These are phyloP conservation scores for Pipra filicauda DNA, from an alignment of 2,113 vertebrate species.

Conservation along the genomic window DNA sequence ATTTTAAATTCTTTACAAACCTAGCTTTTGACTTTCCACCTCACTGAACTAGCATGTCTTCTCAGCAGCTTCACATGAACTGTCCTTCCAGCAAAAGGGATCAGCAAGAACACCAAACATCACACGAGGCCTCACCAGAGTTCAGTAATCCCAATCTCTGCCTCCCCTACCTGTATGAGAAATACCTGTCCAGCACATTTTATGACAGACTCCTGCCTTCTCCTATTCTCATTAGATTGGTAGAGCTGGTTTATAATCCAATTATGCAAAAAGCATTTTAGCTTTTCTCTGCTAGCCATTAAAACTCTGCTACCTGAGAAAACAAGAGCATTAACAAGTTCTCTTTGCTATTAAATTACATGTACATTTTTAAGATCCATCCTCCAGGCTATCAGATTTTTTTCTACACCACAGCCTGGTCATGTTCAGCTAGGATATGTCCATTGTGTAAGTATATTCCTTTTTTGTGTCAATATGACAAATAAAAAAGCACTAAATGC, in stretches of 20 bases:
- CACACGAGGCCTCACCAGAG: neutral
- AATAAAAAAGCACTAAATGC: neutral
- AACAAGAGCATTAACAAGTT: neutral
- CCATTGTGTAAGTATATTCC: accelerated
- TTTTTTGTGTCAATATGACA: neutral
- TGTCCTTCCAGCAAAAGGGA: neutral
- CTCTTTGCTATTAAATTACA: neutral
- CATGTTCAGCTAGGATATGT: accelerated
- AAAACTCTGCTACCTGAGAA: neutral
- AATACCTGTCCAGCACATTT: neutral
- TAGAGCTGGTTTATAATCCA: neutral
- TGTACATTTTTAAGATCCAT: neutral
- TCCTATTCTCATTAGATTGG: neutral
- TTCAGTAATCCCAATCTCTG: neutral
- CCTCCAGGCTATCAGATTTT: neutral
- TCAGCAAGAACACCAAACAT: neutral
- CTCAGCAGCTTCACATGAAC: neutral
- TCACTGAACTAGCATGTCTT: neutral
- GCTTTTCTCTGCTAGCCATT: neutral
- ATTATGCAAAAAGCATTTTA: accelerated
- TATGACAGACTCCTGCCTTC: neutral
- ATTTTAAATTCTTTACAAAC: neutral
- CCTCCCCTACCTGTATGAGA: neutral
- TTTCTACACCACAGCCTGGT: neutral
- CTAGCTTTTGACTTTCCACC: neutral